Percentiles rank a stretch among this genome's conserved stretches.
Conservation (phyloP, 1,140 invertebrate genomes). For the Tenebrio molitor region DNA sequence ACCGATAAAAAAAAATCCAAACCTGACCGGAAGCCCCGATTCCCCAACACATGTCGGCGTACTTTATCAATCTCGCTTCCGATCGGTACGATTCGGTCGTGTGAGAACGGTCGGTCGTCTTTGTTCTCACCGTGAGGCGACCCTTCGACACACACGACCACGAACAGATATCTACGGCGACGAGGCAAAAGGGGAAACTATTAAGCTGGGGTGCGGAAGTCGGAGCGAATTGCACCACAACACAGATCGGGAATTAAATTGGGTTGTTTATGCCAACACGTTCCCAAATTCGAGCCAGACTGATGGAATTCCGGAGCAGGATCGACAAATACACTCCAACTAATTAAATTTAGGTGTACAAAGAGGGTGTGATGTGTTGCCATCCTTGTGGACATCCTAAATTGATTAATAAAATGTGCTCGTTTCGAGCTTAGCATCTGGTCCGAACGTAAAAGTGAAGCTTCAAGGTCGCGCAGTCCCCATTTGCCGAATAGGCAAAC, state of each 20-base stretch:
- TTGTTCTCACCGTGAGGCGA: constrained; percentile 40
- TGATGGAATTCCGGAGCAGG: no score
- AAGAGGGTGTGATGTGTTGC: no score
- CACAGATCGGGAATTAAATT: constrained; percentile 6
- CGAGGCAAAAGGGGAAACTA: constrained; percentile 29
- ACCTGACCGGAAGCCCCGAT: constrained; percentile 11
- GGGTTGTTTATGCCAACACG: constrained; percentile 5
- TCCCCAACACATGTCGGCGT: background rate
- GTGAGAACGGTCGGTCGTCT: constrained; percentile 40
- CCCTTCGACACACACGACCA: constrained; percentile 27
- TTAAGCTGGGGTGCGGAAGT: constrained; percentile 34
- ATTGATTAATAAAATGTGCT: no score
- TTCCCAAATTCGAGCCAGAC: no score
- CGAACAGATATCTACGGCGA: constrained; percentile 14
- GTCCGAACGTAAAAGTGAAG: no score
- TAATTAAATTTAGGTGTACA: no score
- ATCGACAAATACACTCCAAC: no score
- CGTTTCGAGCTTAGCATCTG: no score
- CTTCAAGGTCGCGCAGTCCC: no score
- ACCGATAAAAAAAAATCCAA: background rate
- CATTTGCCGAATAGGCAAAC: no score
- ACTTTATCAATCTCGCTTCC: constrained; percentile 40
- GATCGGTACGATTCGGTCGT: constrained; percentile 38
- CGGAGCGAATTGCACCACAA: constrained; percentile 22
- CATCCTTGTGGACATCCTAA: no score